Percentiles rank a stretch among this genome's conserved stretches.
Conservation (phyloP, 53 echinoderm and acorn worm genomes). For the Arbacia lixula region DNA sequence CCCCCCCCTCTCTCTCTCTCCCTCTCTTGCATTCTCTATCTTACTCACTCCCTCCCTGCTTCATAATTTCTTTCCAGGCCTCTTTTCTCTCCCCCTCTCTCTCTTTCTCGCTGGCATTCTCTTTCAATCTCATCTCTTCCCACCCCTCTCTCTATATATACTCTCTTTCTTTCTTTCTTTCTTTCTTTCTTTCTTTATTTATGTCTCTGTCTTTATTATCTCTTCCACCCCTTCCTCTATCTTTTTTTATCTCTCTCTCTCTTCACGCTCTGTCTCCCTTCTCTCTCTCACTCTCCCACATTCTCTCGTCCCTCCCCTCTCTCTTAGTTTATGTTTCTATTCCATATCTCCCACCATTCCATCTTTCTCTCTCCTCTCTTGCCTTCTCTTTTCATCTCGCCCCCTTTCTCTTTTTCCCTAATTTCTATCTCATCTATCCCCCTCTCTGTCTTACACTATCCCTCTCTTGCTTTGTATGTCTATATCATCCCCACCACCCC, state of each 20-base stretch:
- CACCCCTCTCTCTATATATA: neutral
- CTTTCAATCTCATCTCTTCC: neutral
- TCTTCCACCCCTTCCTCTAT: neutral
- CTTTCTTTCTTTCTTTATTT: neutral
- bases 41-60: no score
- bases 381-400: no score
- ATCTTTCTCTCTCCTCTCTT: neutral
- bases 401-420: neutral
- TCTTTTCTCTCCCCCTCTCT: neutral
- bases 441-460: neutral
- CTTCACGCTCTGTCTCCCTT: neutral
- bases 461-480: neutral
- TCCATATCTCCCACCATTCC: neutral
- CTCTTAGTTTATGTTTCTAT: neutral
- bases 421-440: neutral
- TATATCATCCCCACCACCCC: neutral
- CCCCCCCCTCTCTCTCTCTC: no score
- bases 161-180: neutral
- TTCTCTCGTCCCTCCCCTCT: neutral
- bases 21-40: no score
- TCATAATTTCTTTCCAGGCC: no score
- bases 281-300: neutral
- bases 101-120: neutral
- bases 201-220: no score
- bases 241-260: neutral